Percentiles rank a stretch among this genome's conserved stretches.
Conservation (phyloP, 2,797 vertebrate species). For the Atherinosoma microstoma region DNA sequence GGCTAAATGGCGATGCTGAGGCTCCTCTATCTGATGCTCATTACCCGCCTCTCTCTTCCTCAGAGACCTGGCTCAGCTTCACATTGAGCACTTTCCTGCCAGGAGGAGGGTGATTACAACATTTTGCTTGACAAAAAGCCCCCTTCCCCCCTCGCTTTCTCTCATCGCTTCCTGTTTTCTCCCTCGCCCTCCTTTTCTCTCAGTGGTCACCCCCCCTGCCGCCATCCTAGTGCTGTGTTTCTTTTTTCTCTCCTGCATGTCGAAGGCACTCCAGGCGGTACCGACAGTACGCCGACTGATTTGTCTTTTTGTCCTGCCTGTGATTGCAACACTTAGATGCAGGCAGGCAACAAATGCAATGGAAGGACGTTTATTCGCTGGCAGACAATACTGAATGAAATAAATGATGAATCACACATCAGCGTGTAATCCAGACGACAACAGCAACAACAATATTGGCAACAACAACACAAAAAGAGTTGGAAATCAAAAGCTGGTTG, state of each 20-base stretch:
- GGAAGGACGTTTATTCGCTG: conserved; percentile 54
- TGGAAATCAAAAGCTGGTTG: conserved; percentile 59
- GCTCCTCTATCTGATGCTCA: conserved; percentile 76
- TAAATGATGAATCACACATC: conserved; percentile 51
- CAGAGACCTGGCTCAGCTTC: conserved; percentile 73
- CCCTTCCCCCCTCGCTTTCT: conserved; percentile 35
- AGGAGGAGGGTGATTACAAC: conserved; percentile 82
- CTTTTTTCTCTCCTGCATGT: conserved; percentile 28
- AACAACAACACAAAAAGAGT: conserved; percentile 39
- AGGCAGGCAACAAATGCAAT: conserved; percentile 37
- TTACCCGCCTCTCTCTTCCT: conserved; percentile 73
- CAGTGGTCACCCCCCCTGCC: conserved; percentile 33
- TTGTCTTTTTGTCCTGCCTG: conserved; percentile 57
- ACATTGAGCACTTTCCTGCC: conserved; percentile 71
- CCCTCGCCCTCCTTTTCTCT: conserved; percentile 25
- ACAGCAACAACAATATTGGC: conserved; percentile 38
- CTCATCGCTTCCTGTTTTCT: conserved; percentile 52
- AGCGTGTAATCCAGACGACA: conserved; percentile 40
- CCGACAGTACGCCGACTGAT: conserved; percentile 38
- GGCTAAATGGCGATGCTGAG: conserved; percentile 68
- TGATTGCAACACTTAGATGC: conserved; percentile 60
- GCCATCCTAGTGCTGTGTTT: conserved; percentile 19
- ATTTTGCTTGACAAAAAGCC: conserved; percentile 75
- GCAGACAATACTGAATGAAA: conserved; percentile 55
- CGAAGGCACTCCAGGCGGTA: conserved; percentile 35